Conservation (phyloP, 2,888 invertebrate genomes). For the Lagria hirta region DNA sequence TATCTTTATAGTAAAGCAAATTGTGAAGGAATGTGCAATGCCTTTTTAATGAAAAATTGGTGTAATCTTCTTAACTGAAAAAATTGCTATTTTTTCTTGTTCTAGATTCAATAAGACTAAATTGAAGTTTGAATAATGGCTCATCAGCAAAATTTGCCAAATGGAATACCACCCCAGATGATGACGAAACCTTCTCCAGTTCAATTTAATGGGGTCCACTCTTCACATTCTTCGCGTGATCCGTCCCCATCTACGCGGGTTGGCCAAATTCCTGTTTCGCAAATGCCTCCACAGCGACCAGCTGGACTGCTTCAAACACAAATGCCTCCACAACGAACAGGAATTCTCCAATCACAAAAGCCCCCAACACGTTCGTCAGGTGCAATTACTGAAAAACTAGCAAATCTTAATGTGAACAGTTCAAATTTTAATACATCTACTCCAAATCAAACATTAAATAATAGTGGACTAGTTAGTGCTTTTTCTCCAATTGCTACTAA, state of each 20-base stretch:
- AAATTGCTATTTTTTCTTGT: conserved; percentile 13
- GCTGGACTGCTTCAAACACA: conserved; percentile 44
- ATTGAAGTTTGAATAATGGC: conserved; percentile 22
- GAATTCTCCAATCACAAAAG: conserved; percentile 13
- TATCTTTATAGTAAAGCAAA: too few relatives aligned
- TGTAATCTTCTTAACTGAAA: too few relatives aligned
- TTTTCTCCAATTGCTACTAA: conserved; percentile 29
- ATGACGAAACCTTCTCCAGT: conserved; percentile 5
- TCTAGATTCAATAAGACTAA: conserved; percentile 7
- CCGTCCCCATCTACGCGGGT: conserved; percentile 47
- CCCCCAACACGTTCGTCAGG: conserved; percentile 31
- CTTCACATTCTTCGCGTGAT: conserved; percentile 51
- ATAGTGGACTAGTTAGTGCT: conserved; percentile 25
- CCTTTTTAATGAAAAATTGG: too few relatives aligned
- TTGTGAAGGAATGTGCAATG: too few relatives aligned
- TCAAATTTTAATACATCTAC: conserved; percentile 45
- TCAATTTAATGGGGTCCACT: conserved; percentile 48
- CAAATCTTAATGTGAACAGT: conserved; percentile 36
- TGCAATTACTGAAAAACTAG: conserved; percentile 37
- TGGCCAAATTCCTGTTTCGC: conserved; percentile 44
- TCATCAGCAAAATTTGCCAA: conserved; percentile 37
- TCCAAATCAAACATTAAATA: conserved; percentile 36
- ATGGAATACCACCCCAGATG: conserved; percentile 42
- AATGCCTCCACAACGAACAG: conserved; percentile 35
- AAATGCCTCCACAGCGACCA: conserved; percentile 38